Percentiles rank a stretch among this genome's conserved stretches.
Evolutionary conservation across 1,140 invertebrate species (phyloP).

Genomic region (Periplaneta americana): DNA sequence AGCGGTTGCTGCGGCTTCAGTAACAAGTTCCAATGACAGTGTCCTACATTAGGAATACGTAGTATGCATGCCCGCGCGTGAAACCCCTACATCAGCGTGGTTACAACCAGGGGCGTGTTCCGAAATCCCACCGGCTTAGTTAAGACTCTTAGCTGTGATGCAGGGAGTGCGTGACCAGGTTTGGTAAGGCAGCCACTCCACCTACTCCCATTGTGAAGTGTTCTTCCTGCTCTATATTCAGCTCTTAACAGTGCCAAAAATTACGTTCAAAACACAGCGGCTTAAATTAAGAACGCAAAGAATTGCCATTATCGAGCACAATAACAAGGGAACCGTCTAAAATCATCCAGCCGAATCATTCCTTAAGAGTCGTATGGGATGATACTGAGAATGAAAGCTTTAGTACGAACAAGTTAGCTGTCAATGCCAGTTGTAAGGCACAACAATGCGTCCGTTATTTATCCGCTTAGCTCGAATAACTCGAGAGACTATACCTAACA

Average conservation of each 20-base stretch:
- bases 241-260: not conserved
- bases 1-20: not conserved
- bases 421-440: too few species aligned
- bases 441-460: too few species aligned
- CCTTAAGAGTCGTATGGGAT: too few species aligned
- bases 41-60: not conserved
- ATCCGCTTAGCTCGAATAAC: too few species aligned
- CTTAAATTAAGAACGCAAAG: not conserved
- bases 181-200: not conserved
- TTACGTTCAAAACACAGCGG: not conserved
- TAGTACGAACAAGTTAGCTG: too few species aligned
- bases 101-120: not conserved
- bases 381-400: too few species aligned
- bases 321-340: too few species aligned
- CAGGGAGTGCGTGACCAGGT: not conserved
- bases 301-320: not conserved
- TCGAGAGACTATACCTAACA: too few species aligned
- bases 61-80: not conserved
- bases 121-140: not conserved
- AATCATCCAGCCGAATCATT: too few species aligned
- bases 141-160: not conserved
- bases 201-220: not conserved
- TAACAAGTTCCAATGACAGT: not conserved
- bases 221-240: too few species aligned
- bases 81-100: not conserved